A percentile compares a stretch with the other conserved stretches of the same genome.
These are phyloP conservation scores for Ferdinandea cuprea DNA, from an alignment of 2,888 invertebrate species.

Conservation along the genomic window DNA sequence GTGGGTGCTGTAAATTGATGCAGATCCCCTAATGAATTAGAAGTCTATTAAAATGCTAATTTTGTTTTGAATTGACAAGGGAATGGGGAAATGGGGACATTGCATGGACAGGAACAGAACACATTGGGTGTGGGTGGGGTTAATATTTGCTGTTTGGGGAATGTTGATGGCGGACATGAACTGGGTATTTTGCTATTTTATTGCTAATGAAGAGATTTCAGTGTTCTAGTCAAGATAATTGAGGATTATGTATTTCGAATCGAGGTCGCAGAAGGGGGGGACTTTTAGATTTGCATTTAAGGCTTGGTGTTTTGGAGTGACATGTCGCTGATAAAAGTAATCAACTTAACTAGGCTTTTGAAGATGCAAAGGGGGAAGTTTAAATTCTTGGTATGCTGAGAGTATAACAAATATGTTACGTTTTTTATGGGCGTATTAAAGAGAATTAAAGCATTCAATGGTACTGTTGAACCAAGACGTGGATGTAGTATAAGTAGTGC, in stretches of 20 bases:
- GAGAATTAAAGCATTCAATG: too few species aligned
- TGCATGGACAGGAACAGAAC: neutral
- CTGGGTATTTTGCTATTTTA: slow-evolving; percentile 22
- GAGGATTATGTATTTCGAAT: slow-evolving; percentile 46
- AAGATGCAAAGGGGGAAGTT: too few species aligned
- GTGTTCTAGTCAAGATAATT: slow-evolving; percentile 50
- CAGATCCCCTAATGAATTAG: slow-evolving; percentile 73
- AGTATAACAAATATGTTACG: too few species aligned
- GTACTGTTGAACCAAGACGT: too few species aligned
- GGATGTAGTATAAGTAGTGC: too few species aligned
- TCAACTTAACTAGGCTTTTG: too few species aligned
- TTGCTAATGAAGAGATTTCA: slow-evolving; percentile 67
- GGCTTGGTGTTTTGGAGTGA: too few species aligned
- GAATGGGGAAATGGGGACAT: neutral
- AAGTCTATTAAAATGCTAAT: slow-evolving; percentile 75
- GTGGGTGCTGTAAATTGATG: slow-evolving; percentile 54
- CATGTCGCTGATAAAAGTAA: too few species aligned
- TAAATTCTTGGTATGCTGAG: too few species aligned
- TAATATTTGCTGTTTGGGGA: slow-evolving; percentile 14
- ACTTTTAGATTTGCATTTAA: slow-evolving; percentile 16
- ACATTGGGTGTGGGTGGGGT: neutral
- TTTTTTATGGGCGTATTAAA: too few species aligned
- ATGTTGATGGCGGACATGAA: neutral
- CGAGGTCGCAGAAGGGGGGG: slow-evolving; percentile 1
- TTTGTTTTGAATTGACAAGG: slow-evolving; percentile 49